Conservation (phyloP, 2,888 invertebrate genomes). For the Scaptomyza cyrtandrae region DNA sequence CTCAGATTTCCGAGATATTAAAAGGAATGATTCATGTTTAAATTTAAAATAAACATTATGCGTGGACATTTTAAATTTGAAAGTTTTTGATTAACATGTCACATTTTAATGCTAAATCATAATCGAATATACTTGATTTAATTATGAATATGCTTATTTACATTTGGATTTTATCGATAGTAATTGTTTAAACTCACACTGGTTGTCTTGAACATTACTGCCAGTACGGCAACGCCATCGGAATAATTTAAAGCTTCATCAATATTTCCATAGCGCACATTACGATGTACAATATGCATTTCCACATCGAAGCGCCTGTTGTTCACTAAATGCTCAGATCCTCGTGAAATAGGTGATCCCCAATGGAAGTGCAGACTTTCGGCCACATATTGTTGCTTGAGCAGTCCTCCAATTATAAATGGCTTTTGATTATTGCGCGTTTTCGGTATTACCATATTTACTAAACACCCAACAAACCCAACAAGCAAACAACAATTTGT, state of each 20-base stretch:
- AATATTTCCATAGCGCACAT: slow-evolving; percentile 86
- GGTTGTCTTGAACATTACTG: slow-evolving; percentile 85
- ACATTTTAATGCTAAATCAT: too few relatives aligned
- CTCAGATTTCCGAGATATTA: too few relatives aligned
- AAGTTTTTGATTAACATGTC: too few relatives aligned
- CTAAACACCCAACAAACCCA: slow-evolving; percentile 38
- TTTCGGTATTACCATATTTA: slow-evolving; percentile 61
- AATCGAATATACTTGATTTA: too few relatives aligned
- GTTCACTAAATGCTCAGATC: slow-evolving; percentile 85
- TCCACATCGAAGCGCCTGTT: slow-evolving; percentile 86
- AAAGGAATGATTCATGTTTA: too few relatives aligned
- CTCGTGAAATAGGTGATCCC: slow-evolving; percentile 88
- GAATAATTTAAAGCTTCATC: slow-evolving; percentile 85
- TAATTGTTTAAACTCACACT: slow-evolving; percentile 23
- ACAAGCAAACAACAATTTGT: neutral
- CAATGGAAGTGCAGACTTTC: slow-evolving; percentile 87
- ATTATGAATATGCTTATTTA: too few relatives aligned
- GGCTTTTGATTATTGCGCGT: slow-evolving; percentile 66
- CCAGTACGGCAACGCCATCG: slow-evolving; percentile 88
- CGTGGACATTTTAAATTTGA: too few relatives aligned
- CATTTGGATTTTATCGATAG: too few relatives aligned
- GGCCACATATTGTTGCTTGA: slow-evolving; percentile 65
- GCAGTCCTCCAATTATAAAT: slow-evolving; percentile 66
- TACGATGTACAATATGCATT: slow-evolving; percentile 88
- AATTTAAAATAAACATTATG: too few relatives aligned